Base-by-base conservation (phyloP, 1,140 invertebrate species). In the Aphis craccivora region DNA sequence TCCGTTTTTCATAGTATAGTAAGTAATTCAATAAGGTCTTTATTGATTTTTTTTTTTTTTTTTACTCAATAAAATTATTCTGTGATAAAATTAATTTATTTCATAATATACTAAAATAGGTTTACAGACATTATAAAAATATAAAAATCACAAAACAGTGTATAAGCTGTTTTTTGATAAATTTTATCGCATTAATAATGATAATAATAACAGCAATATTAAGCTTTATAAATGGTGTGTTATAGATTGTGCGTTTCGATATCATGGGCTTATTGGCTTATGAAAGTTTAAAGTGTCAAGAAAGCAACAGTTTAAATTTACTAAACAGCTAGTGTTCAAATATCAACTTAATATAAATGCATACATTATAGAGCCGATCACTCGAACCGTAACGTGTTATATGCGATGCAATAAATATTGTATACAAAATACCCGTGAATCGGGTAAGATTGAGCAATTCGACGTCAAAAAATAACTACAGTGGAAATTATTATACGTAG, bases 171-270 rank as follows among this genome's bases (percentile, higher is more conserved):
- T 76, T 76, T n/a, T 18, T n/a, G 60, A 76, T 76, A 20, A 76
- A n/a, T 76, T 76, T n/a, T 14, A 76, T 76, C 60, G n/a, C 60
- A 76, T n/a, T 76, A 76, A 76, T n/a, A 76, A 76, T 76, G n/a
- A 67, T 55, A 23, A 55, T 67, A 60, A 76, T 30, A 35, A 67
- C n/a, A n/a, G n/a, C 14, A 53, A 53, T 14, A n/a, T 76, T 76
- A 76, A 76, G 30, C 60, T 76, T 76, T n/a, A 76, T 30, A 76
- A n/a, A 76, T n/a, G 60, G 60, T 43, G 37, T 40, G 25, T 40
- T 84, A 84, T 84, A 25, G 37, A 43, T 43, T 25, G 40, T 84
- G 8, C 83, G 1, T 11, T 84, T 23, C 37, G 83, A 40, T 84
- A 84, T 4, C 23, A 11, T 22, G 8, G 83, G 37, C 40, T 84